Evolutionary conservation across 92 coral and sea anemone species (phyloP), one percentile per base, ranked within the genome.

Genomic region (Parazoanthus swiftii): DNA sequence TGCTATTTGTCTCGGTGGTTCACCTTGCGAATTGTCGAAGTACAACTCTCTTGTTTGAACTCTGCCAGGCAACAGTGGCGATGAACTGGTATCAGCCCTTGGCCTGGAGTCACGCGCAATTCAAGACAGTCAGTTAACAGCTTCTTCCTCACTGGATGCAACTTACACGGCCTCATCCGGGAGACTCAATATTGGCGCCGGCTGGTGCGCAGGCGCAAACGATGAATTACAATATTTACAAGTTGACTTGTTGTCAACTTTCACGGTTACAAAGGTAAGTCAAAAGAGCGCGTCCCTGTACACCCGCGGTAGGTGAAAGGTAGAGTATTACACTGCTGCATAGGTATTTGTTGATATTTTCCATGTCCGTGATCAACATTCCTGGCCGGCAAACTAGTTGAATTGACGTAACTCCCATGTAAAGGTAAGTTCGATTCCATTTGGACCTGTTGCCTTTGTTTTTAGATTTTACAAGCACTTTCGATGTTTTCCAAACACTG

Each of bases 31-130:
- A 10, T 39, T 73, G 20, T 73, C 21, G 42, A 21, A 18, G 29
- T 26, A 21, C 74, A 26, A 18, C 74, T 23, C 74, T 10, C 10
- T 43, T 13, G 20, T 8, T 67, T 15, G 20, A 42, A 35, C 48
- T 15, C 8, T 43, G 10, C 42, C 23, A 74, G 50, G 42, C 43
- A 70, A 8, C n/a, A 11, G 6, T 6, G 26, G 39, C 23, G 42
- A 37, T 51, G 86, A 44, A 6, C 18, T 44, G 16, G 42, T 35
- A 42, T n/a, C 21, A 70, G 80, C 85, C 23, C 90, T 91, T 3
- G 93, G 93, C 10, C 86, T 91, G 92, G 88, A 91, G 5, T 89
- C 67, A 13, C 85, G 92, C 18, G 85, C 71, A 9, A 85, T 91
- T 51, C 56, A 86, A 33, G 90, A 91, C 37, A 81, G 90, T 9